Conservation (phyloP, 2,888 invertebrate species). For the Lepas anatifera region DNA sequence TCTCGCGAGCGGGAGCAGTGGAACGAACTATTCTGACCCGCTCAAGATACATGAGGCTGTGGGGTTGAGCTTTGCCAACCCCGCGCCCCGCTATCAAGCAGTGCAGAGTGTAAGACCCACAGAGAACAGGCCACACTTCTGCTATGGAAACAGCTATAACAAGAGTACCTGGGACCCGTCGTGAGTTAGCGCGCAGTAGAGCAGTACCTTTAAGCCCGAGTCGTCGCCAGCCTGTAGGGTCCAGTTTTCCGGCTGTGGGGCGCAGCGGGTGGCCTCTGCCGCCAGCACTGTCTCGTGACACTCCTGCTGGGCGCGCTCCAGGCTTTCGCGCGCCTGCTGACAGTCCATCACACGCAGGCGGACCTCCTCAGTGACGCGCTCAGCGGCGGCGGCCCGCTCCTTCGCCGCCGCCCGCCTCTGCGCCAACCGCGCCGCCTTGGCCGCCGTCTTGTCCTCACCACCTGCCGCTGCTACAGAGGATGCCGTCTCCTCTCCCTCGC, state of each 20-base stretch:
- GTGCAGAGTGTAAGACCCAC: too few species aligned
- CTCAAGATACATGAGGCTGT: too few species aligned
- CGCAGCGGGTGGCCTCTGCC: not conserved
- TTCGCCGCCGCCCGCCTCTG: not conserved
- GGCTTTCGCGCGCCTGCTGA: not conserved
- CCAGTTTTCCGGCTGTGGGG: not conserved
- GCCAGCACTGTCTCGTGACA: not conserved
- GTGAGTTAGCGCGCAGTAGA: not conserved
- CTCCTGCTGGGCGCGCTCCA: not conserved
- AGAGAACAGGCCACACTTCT: too few species aligned
- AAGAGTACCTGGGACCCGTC: not conserved
- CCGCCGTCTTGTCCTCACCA: too few species aligned
- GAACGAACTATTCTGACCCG: too few species aligned
- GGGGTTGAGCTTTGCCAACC: too few species aligned
- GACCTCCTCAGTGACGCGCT: not conserved
- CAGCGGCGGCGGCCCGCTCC: not conserved
- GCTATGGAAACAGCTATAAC: too few species aligned
- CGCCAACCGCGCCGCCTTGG: not conserved
- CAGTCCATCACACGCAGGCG: not conserved
- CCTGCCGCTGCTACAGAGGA: too few species aligned
- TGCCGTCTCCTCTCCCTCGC: too few species aligned
- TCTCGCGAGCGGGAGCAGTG: too few species aligned
- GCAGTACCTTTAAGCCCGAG: not conserved
- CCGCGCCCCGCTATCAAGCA: too few species aligned
- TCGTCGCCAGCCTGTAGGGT: not conserved